Percentiles rank a stretch among this genome's conserved stretches.
Conservation (phyloP, 2,888 invertebrate species). For the Tribolium freemani region DNA sequence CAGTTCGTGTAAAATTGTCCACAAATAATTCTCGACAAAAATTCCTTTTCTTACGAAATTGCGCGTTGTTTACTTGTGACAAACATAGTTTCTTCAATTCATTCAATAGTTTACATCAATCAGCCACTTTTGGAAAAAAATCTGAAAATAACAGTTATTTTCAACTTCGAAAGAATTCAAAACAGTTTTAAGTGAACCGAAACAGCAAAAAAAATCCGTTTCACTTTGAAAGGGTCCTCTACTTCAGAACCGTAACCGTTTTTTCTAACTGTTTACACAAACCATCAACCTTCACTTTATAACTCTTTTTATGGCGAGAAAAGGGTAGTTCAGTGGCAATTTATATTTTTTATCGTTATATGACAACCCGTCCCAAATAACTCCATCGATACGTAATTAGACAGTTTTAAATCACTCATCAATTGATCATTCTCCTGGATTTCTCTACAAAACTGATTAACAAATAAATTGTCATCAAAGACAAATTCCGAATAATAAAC, state of each 20-base stretch:
- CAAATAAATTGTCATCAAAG: too few relatives aligned
- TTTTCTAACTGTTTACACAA: slow-evolving; percentile 26
- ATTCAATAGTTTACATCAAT: too few relatives aligned
- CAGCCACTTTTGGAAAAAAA: too few relatives aligned
- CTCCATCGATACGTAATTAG: not conserved
- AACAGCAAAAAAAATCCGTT: slow-evolving; percentile 3
- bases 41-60: too few relatives aligned
- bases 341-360: slow-evolving; percentile 18
- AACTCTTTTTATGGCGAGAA: slow-evolving; percentile 31
- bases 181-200: not conserved
- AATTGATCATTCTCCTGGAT: not conserved
- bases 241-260: slow-evolving; percentile 9
- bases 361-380: not conserved
- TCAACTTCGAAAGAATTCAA: too few relatives aligned
- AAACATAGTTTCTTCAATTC: not conserved
- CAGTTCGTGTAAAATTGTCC: too few relatives aligned
- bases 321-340: slow-evolving; percentile 26
- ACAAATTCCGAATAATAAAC: not conserved
- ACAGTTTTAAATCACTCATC: not conserved
- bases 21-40: too few relatives aligned
- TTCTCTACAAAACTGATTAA: not conserved
- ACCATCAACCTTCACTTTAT: slow-evolving; percentile 28
- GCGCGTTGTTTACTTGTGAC: too few relatives aligned
- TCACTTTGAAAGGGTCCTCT: slow-evolving; percentile 14
- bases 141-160: too few relatives aligned